Conservation (phyloP, 2,888 invertebrate genomes). For the Dryocosmus kuriphilus region DNA sequence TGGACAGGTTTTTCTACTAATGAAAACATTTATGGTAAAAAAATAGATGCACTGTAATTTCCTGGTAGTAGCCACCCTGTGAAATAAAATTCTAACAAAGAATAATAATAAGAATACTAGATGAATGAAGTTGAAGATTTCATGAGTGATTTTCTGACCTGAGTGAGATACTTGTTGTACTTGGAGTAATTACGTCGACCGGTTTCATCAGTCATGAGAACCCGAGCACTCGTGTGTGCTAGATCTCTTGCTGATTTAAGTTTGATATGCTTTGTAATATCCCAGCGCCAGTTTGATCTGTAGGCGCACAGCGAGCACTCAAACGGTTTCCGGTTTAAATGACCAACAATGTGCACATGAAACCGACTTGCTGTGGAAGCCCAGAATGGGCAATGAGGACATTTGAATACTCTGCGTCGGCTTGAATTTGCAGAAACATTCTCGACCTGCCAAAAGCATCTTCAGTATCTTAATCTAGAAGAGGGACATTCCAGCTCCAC, state of each 20-base stretch:
- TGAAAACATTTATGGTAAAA: background rate
- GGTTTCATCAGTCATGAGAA: slow-evolving; percentile 94
- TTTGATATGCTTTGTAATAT: slow-evolving; percentile 96
- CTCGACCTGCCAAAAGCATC: slow-evolving; percentile 71
- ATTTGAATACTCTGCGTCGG: slow-evolving; percentile 88
- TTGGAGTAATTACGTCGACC: slow-evolving; percentile 94
- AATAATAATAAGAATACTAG: slow-evolving; percentile 11
- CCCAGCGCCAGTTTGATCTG: slow-evolving; percentile 98
- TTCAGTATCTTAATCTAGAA: slow-evolving; percentile 60
- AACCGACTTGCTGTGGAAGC: slow-evolving; percentile 95
- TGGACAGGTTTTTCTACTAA: too few species aligned
- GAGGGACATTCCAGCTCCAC: slow-evolving; percentile 34
- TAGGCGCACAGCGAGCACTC: slow-evolving; percentile 96
- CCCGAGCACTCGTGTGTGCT: slow-evolving; percentile 88
- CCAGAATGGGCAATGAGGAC: slow-evolving; percentile 95
- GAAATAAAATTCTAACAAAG: slow-evolving; percentile 14
- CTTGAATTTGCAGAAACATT: slow-evolving; percentile 66
- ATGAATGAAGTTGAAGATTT: slow-evolving; percentile 44
- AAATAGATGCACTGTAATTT: background rate
- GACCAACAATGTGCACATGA: slow-evolving; percentile 95
- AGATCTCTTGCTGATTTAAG: slow-evolving; percentile 92
- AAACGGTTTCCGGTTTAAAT: slow-evolving; percentile 95
- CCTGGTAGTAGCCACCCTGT: background rate
- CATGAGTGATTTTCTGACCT: slow-evolving; percentile 78
- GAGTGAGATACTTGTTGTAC: slow-evolving; percentile 92